Base-by-base conservation (phyloP, 2,888 invertebrate genomes). In the Ethmia dodecea region DNA sequence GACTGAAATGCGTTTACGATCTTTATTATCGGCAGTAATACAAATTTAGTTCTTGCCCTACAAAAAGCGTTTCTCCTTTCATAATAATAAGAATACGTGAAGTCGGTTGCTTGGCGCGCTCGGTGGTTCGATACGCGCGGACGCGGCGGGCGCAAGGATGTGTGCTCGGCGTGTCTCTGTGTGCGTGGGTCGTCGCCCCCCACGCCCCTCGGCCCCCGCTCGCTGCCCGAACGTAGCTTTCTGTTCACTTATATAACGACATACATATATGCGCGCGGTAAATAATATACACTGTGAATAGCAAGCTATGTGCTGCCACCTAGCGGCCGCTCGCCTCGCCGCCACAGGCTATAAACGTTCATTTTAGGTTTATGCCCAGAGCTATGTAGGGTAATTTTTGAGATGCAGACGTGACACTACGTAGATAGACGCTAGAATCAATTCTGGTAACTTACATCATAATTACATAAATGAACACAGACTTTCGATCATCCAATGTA, bases 41-140 rank as follows among this genome's bases (percentile, higher is more conserved):
- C 84, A 81, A 79, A 84, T 84, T 84, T 86, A 86, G 84, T 83
- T 84, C 77, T 80, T 84, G 86, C 80, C 86, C 86, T 83, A 86
- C 86, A 86, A 86, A 86, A 86, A 86, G 78, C 86, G 84, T 86
- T 86, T 86, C 84, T 86, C 81, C 83, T 86, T 83, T 86, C 84
- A 76, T 84, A 79, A 84, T 86, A 87, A 88, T 88, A 84, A 88
- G 88, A 89, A 89, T 89, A 89, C 88, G 87, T 72, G 76, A 83
- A 81, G 83, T 83, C 80, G 78, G 71, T 70, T 72, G 77, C 73
- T 65, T 72, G 75, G 76, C 78, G 73, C 76, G 78, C 72, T 74
- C 73, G 76, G 69, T 78, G 72, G 80, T 69, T 79, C 75, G 78
- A 76, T 79, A 78, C 59, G 74, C 73, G 73, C 71, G 67, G 63